phyloP scores from a whole-genome alignment of 2,797 vertebrate species.

The Aeoliscus strigatus region DNA sequence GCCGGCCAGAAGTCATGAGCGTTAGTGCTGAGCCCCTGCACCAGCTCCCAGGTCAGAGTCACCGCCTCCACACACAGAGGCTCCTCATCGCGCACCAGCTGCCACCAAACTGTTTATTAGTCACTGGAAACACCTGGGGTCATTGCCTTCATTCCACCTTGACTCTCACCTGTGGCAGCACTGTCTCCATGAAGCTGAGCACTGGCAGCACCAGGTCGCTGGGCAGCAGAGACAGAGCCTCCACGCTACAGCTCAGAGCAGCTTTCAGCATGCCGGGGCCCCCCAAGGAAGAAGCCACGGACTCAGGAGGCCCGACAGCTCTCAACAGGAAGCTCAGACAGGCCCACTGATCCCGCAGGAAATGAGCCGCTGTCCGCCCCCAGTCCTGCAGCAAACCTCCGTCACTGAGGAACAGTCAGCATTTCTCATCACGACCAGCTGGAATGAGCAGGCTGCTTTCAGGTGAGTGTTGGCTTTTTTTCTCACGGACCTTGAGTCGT shows the following conservation, averaged over 20 bases:
- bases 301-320: conserved; percentile 28
- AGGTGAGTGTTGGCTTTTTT: not conserved
- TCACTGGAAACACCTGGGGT: not conserved
- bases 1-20: conserved; percentile 90
- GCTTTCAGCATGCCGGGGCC: conserved; percentile 52
- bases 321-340: conserved; percentile 79
- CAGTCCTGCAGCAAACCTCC: conserved; percentile 77
- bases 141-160: not conserved
- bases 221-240: conserved; percentile 83
- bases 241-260: conserved; percentile 68
- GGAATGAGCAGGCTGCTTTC: not conserved
- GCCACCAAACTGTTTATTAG: conserved; percentile 3
- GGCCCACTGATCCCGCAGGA: conserved; percentile 85
- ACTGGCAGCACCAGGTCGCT: conserved; percentile 84
- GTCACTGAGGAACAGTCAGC: conserved; percentile 59
- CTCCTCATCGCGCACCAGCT: conserved; percentile 77
- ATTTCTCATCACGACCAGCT: not conserved
- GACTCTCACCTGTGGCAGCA: conserved; percentile 80
- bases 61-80: conserved; percentile 81
- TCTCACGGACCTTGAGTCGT: conserved; percentile 48
- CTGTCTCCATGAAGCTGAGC: conserved; percentile 79
- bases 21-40: conserved; percentile 83
- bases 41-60: conserved; percentile 82
- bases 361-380: conserved; percentile 82
- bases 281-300: conserved; percentile 28